Evolutionary conservation across 1,140 invertebrate genomes (phyloP).

Genomic region (Saccostrea glomerata): DNA sequence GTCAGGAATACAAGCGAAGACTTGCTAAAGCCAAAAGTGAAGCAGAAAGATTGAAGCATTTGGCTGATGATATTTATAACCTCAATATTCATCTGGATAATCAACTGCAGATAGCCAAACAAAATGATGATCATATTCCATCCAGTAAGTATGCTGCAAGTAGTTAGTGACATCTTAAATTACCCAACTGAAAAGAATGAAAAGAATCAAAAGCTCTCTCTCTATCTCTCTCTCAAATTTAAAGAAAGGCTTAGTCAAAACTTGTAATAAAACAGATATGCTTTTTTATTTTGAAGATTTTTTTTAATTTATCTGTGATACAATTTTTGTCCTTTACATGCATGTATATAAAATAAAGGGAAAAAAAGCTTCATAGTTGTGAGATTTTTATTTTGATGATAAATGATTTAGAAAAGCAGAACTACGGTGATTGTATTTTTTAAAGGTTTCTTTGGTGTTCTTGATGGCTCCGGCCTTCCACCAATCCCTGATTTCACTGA

Average conservation of each 20-base stretch:
- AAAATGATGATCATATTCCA: slow-evolving; percentile 59
- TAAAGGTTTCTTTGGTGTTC: slow-evolving; percentile 60
- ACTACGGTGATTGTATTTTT: no score
- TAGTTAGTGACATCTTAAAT: no score
- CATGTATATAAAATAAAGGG: no score
- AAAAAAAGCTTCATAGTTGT: no score
- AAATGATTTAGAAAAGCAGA: no score
- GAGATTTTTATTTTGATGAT: no score
- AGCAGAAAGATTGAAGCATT: slow-evolving; percentile 58
- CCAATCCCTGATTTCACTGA: slow-evolving; percentile 61
- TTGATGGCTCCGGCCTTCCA: slow-evolving; percentile 38
- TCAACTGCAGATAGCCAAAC: slow-evolving; percentile 50
- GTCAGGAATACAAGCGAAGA: slow-evolving; percentile 54
- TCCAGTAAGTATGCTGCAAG: slow-evolving; percentile 46
- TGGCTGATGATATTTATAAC: slow-evolving; percentile 56
- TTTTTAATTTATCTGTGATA: no score
- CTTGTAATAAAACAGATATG: neutral
- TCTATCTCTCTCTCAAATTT: neutral
- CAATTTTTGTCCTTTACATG: no score
- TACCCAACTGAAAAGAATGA: no score
- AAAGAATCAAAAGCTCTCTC: neutral
- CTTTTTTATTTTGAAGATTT: no score
- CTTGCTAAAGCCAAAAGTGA: slow-evolving; percentile 58
- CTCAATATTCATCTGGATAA: slow-evolving; percentile 53
- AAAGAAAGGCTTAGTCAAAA: no score